These are phyloP conservation scores for Graptemys geographica DNA, from an alignment of 2,797 vertebrate species.

Conservation along the genomic window DNA sequence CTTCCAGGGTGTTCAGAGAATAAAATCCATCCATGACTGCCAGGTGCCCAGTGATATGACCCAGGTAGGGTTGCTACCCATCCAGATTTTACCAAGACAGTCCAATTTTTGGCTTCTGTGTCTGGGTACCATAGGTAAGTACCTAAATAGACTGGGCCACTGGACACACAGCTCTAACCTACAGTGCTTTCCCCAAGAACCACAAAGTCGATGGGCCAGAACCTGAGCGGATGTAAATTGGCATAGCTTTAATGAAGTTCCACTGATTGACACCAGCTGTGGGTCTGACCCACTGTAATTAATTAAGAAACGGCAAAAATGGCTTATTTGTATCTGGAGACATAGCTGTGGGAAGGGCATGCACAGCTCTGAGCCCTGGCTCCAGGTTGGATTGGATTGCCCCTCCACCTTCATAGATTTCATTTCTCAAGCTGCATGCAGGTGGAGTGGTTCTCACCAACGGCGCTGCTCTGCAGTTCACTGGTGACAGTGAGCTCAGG, in stretches of 20 bases:
- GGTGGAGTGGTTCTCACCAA: too few relatives aligned
- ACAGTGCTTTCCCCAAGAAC: too few relatives aligned
- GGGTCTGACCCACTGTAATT: neutral
- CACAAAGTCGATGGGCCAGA: too few relatives aligned
- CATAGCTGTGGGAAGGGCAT: neutral
- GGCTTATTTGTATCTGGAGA: neutral
- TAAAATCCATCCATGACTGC: neutral
- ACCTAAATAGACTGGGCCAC: too few relatives aligned
- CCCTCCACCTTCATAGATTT: neutral
- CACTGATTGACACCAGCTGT: too few relatives aligned
- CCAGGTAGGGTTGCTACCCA: too few relatives aligned
- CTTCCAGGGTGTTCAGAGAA: rapidly evolving
- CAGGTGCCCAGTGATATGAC: neutral
- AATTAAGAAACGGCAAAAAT: neutral
- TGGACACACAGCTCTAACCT: too few relatives aligned
- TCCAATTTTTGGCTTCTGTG: too few relatives aligned
- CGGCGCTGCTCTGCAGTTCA: neutral
- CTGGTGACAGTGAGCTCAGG: neutral
- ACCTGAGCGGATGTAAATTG: too few relatives aligned
- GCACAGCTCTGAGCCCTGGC: neutral
- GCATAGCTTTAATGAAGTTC: too few relatives aligned
- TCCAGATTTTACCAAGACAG: too few relatives aligned
- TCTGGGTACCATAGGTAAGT: too few relatives aligned
- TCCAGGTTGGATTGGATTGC: neutral
- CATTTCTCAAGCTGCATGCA: neutral